Base-by-base conservation (phyloP, 2,888 invertebrate genomes). In the Eucera pruinosa region DNA sequence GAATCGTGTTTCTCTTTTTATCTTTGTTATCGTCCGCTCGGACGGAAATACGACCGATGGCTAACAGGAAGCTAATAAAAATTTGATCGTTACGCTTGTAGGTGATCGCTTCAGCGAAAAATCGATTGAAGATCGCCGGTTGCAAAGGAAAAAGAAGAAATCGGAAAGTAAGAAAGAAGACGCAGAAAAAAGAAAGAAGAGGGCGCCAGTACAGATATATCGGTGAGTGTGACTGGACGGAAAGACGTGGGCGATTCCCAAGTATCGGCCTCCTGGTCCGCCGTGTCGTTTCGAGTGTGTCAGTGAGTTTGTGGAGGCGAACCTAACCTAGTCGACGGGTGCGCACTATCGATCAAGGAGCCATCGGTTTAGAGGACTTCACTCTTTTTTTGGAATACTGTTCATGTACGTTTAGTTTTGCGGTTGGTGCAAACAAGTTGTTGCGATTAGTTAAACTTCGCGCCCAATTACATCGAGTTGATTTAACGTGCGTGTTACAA, bases 251-350 rank as follows among this genome's bases (percentile, higher is more conserved):
- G 84, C 86, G 82, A 83, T 82, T 74, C 80, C 58, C 73, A 80
- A 79, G 81, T 74, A 81, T 72, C 77, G 77, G 82, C 81, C 81
- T 79, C 83, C 58, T 52, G 77, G 71, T 68, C 61, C 72, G 75
- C 58, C 65, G 77, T 72, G 72, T 71, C 69, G 75, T 70, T 68
- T 67, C 76, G 83, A 80, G 73, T 86, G 86, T 87, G 86, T 87
- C 88, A 88, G 89, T 87, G 88, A 88, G 84, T 83, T 81, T 82
- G 80, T 69, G 78, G 82, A 82, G 82, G 85, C 72, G 83, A 86
- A 86, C 81, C 86, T 81, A 88, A 86, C 85, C 84, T 86, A 85
- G 72, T 81, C 76, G 74, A 72, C 73, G 55, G 61, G 66, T 67
- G 68, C 55, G 71, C 66, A 55, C 66, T 77, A 80, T 74, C 74